phyloP scores from a whole-genome alignment of 2,888 invertebrate species.

The Lissonota sp. region DNA sequence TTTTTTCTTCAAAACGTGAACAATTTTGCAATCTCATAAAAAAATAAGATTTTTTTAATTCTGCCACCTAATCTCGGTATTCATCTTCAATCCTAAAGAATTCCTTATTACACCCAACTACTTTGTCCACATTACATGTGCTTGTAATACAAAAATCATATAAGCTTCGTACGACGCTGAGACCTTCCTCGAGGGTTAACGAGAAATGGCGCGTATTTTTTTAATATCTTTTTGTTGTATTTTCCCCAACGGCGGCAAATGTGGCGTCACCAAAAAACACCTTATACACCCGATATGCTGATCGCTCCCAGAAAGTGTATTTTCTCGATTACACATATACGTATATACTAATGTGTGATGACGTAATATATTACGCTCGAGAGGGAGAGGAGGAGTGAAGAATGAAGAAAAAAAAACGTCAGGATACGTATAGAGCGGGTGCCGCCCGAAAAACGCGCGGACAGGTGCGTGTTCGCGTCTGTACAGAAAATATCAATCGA shows the following conservation, averaged over 20 bases:
- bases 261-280: not conserved
- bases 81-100: too few species aligned
- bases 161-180: not conserved
- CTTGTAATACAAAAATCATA: too few species aligned
- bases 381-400: not conserved
- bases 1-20: too few species aligned
- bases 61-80: too few species aligned
- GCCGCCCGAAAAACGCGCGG: constrained; percentile 36
- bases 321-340: constrained; percentile 1
- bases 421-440: constrained; percentile 24
- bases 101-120: too few species aligned
- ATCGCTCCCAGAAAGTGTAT: not conserved
- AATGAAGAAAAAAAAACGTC: constrained; percentile 27
- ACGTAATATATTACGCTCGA: constrained; percentile 16
- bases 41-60: too few species aligned
- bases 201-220: not conserved
- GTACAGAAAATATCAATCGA: constrained; percentile 59
- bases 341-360: constrained; percentile 20
- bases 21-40: too few species aligned
- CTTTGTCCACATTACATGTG: too few species aligned
- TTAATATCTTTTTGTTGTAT: constrained; percentile 9
- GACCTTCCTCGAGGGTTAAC: not conserved
- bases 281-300: not conserved
- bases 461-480: constrained; percentile 51
- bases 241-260: not conserved